phyloP scores from a whole-genome alignment of 2,113 vertebrate species.

The Pomatorhinus ruficollis region DNA sequence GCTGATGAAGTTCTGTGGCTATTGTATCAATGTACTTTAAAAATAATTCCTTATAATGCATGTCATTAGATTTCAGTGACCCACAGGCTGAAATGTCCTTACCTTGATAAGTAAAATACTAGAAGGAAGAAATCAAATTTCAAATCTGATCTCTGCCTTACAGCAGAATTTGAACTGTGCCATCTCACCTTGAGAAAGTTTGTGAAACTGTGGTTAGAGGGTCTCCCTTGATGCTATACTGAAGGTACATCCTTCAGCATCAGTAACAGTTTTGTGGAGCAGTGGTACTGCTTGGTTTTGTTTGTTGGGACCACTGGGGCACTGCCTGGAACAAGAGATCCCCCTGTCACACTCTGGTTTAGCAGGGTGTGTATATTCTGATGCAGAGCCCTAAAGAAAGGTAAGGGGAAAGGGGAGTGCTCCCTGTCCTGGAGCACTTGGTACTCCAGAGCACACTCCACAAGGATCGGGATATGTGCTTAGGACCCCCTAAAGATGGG shows the following conservation, averaged over 20 bases:
- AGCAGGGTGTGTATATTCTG: fast-evolving
- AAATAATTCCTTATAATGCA: background rate
- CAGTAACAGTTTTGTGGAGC: background rate
- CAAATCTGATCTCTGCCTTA: background rate
- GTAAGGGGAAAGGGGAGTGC: background rate
- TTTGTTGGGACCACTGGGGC: background rate
- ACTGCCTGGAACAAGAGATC: background rate
- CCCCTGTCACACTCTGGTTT: background rate
- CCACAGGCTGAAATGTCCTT: background rate
- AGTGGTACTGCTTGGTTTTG: background rate
- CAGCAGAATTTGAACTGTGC: background rate
- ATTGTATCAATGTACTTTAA: background rate
- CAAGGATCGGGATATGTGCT: fast-evolving
- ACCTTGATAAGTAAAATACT: background rate
- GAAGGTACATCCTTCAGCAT: background rate
- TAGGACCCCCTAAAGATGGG: background rate
- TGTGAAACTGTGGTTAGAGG: background rate
- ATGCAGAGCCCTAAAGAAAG: background rate
- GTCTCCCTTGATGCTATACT: background rate
- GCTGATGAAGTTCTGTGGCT: background rate
- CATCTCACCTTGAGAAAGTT: background rate
- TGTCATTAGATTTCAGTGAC: background rate
- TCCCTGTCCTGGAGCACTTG: background rate
- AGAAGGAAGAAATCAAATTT: background rate
- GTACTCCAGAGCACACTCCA: background rate